Evolutionary conservation across 2,113 vertebrate species (phyloP), one percentile per base, ranked within the genome.

Genomic region (Guaruba guarouba): DNA sequence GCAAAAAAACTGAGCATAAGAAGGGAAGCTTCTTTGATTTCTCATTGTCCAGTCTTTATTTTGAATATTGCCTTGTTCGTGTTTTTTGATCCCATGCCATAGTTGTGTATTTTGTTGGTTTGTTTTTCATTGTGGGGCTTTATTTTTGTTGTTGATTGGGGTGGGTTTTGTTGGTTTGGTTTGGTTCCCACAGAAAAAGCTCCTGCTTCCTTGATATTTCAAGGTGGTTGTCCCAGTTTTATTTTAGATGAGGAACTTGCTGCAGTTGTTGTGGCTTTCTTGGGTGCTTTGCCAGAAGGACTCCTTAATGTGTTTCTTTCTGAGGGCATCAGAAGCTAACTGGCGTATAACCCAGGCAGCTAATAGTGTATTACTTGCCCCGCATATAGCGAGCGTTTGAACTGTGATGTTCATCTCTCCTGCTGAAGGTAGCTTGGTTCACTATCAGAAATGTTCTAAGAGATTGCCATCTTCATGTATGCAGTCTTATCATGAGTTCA

Each of bases 381-480:
- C 29, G 35, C 14, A 7, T 52, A 27, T 7, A 27, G 13, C 9
- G 13, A 62, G 11, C 22, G 10, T 62, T 27, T 46, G 64, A 78
- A 54, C 17, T 23, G 27, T 8, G 23, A 23, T 29, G 11, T 23
- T 48, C 19, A 13, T 18, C 16, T 80, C 19, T 52, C 13, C 24
- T 55, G 13, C 17, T 62, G 7, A 11, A 14, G 9, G 35, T 41
- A 63, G 25, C 39, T 52, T 44, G 22, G 74, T 62, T 70, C 33
- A 37, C 37, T 41, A 8, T 8, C 17, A 81, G 48, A 48, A 85
- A 52, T 17, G 5, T 46, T 14, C 22, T n/a, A 51, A 78, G 75
- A 63, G 15, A 10, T 18, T 51, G 3, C 6, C 12, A 8, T n/a
- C 14, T 15, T 44, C 37, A 9, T 1, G 1, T 15, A 18, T 4